Evolutionary conservation across 2,888 invertebrate species (phyloP).

Genomic region (Dasypogon diadema): DNA sequence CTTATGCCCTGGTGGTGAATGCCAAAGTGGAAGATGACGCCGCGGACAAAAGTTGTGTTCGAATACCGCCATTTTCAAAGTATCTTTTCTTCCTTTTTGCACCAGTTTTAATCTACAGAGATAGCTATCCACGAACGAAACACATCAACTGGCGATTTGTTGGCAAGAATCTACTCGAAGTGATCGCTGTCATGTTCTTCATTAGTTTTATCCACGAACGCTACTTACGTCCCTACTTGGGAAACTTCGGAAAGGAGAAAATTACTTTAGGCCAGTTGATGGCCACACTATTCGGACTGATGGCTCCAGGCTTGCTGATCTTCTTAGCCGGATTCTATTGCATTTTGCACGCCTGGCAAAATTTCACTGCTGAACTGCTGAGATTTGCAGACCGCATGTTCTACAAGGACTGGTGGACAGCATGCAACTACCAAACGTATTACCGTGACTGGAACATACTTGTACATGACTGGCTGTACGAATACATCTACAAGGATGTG

Average conservation of each 20-base stretch:
- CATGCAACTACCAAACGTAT: slow-evolving; percentile 82
- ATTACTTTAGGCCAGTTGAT: slow-evolving; percentile 66
- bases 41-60: slow-evolving; percentile 71
- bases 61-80: slow-evolving; percentile 76
- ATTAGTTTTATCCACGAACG: slow-evolving; percentile 84
- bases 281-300: slow-evolving; percentile 77
- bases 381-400: slow-evolving; percentile 88
- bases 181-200: slow-evolving; percentile 83
- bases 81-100: slow-evolving; percentile 89
- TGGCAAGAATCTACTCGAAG: slow-evolving; percentile 77
- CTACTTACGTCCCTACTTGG: slow-evolving; percentile 76
- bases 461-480: slow-evolving; percentile 94
- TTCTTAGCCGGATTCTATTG: slow-evolving; percentile 86
- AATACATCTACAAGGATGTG: slow-evolving; percentile 86
- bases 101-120: slow-evolving; percentile 81
- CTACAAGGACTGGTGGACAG: slow-evolving; percentile 96
- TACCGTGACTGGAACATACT: slow-evolving; percentile 97
- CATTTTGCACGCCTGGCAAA: slow-evolving; percentile 91
- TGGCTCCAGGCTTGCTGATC: slow-evolving; percentile 79
- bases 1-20: slow-evolving; percentile 72
- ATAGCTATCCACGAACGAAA: slow-evolving; percentile 79
- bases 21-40: slow-evolving; percentile 73
- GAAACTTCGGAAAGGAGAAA: slow-evolving; percentile 67
- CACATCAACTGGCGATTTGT: slow-evolving; percentile 82
- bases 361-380: slow-evolving; percentile 90